Evolutionary conservation across 2,113 vertebrate species (phyloP).

Genomic region (Cairina moschata): DNA sequence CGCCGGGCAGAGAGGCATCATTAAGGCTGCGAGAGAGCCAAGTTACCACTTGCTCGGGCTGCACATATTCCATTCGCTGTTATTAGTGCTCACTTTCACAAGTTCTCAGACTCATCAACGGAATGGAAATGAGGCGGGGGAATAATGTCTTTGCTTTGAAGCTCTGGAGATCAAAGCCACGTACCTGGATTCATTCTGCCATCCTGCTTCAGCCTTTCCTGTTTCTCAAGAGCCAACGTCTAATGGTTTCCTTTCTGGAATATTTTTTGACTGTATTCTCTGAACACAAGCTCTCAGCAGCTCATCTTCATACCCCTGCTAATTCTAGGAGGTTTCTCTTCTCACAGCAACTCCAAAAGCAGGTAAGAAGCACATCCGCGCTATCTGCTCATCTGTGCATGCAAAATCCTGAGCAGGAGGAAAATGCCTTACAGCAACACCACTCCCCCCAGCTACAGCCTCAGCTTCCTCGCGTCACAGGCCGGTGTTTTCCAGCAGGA

Average conservation of each 20-base stretch:
- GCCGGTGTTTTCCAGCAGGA: not conserved
- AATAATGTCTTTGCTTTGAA: slow-evolving; percentile 46
- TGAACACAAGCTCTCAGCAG: not conserved
- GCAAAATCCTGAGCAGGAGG: not conserved
- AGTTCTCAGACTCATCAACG: slow-evolving; percentile 43
- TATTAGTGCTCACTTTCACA: slow-evolving; percentile 10
- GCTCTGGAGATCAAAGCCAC: slow-evolving; percentile 27
- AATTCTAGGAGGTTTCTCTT: not conserved
- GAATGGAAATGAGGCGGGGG: slow-evolving; percentile 47
- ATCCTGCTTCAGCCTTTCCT: slow-evolving; percentile 38
- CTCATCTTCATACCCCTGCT: not conserved
- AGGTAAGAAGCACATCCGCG: not conserved
- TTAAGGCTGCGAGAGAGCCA: not conserved
- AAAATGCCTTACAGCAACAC: not conserved
- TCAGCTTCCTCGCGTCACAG: not conserved
- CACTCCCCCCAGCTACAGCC: not conserved
- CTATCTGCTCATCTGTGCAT: not conserved
- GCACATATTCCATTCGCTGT: not conserved
- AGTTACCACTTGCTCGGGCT: slow-evolving; percentile 7
- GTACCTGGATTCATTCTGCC: slow-evolving; percentile 16
- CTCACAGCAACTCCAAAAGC: not conserved
- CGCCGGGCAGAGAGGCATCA: not conserved
- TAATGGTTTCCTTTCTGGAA: slow-evolving; percentile 21
- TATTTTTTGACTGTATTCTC: not conserved
- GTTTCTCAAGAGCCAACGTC: not conserved